Evolutionary conservation across 2,797 vertebrate genomes (phyloP).

Genomic region (Labroides dimidiatus): DNA sequence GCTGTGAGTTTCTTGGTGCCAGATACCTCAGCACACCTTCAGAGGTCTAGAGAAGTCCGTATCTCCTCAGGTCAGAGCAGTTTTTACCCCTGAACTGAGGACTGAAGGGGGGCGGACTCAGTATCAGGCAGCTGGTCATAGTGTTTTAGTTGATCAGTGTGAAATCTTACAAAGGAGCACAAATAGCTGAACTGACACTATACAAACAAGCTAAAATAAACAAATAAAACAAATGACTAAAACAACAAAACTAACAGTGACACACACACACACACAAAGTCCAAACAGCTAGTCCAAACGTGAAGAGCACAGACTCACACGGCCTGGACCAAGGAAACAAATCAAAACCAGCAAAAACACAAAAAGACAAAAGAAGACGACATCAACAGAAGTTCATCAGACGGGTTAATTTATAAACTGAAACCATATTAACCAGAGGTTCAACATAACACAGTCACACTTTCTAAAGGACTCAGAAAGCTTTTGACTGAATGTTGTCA

Average conservation of each 20-base stretch:
- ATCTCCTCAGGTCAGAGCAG: no score
- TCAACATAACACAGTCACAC: neutral
- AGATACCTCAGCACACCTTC: no score
- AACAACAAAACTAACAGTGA: slow-evolving; percentile 10
- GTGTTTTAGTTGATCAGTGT: no score
- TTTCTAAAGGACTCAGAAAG: slow-evolving; percentile 1
- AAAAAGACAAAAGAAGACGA: slow-evolving; percentile 40
- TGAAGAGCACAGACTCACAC: slow-evolving; percentile 68
- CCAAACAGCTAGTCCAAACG: slow-evolving; percentile 62
- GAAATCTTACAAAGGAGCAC: neutral
- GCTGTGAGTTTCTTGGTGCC: no score
- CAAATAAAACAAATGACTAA: no score
- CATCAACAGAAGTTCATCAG: slow-evolving; percentile 37
- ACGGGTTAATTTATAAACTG: neutral
- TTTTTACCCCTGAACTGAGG: no score
- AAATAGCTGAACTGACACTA: neutral
- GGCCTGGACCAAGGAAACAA: slow-evolving; percentile 54
- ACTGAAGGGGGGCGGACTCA: no score
- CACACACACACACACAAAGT: slow-evolving; percentile 9
- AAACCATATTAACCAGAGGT: neutral
- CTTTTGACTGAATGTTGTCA: neutral
- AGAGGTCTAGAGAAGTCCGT: no score
- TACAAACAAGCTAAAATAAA: slow-evolving; percentile 1
- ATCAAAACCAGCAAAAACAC: slow-evolving; percentile 46
- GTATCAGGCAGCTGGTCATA: no score